phyloP scores from a whole-genome alignment of 2,888 invertebrate species.

The Syrphus vitripennis region DNA sequence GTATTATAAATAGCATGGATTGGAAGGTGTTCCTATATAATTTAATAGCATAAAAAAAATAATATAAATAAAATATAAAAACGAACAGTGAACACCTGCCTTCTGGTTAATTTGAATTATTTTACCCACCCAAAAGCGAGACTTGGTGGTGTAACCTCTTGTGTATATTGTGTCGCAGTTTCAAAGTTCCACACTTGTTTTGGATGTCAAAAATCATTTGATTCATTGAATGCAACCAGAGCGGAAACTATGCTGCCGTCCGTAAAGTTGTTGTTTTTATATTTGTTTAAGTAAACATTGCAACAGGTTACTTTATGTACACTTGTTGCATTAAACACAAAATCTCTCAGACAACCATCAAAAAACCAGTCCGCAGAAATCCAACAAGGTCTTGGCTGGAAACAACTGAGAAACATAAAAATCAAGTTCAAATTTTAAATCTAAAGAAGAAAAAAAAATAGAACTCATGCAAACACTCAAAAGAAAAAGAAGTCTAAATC shows the following conservation, averaged over 20 bases:
- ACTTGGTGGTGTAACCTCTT: neutral
- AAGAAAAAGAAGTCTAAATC: slow-evolving; percentile 21
- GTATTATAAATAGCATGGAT: neutral
- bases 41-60: slow-evolving; percentile 36
- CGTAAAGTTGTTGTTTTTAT: neutral
- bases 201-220: slow-evolving; percentile 68
- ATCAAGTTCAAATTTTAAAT: slow-evolving; percentile 58
- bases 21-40: slow-evolving; percentile 21
- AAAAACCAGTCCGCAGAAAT: slow-evolving; percentile 40
- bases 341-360: neutral
- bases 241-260: slow-evolving; percentile 47
- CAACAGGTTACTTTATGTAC: slow-evolving; percentile 9
- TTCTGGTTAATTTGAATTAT: slow-evolving; percentile 38
- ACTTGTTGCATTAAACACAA: slow-evolving; percentile 34
- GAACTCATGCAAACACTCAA: slow-evolving; percentile 38
- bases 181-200: slow-evolving; percentile 38
- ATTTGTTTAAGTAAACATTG: slow-evolving; percentile 16
- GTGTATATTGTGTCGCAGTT: neutral
- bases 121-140: slow-evolving; percentile 11
- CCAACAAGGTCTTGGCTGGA: slow-evolving; percentile 43
- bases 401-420: neutral
- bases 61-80: slow-evolving; percentile 1
- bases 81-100: slow-evolving; percentile 54
- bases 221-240: slow-evolving; percentile 69
- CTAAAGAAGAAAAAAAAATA: neutral